phyloP scores from a whole-genome alignment of 2,797 vertebrate genomes.

The Sebastes itinus region DNA sequence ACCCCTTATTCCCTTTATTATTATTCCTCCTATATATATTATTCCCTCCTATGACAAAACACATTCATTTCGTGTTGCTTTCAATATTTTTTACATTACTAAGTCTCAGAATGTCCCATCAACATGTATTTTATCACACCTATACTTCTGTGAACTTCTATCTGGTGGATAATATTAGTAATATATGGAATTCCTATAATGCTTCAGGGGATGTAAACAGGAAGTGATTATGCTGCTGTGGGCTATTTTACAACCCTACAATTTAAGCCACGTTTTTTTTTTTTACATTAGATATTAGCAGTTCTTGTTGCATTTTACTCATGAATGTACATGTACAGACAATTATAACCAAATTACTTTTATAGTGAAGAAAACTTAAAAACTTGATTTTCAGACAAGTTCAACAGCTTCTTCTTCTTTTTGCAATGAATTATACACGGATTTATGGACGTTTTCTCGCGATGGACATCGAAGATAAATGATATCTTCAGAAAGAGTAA shows the following conservation, averaged over 20 bases:
- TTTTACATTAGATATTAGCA: not conserved
- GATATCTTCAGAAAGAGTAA: not conserved
- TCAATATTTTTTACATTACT: too few species aligned
- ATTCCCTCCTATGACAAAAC: too few species aligned
- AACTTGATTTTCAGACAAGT: not conserved
- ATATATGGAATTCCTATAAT: not conserved
- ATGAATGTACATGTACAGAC: not conserved
- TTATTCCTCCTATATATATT: not conserved
- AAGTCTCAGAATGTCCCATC: too few species aligned
- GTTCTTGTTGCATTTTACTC: rapidly evolving
- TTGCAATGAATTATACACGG: too few species aligned
- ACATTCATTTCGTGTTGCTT: too few species aligned
- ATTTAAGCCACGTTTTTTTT: not conserved
- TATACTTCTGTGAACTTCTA: rapidly evolving
- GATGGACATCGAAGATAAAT: not conserved
- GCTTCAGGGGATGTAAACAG: not conserved
- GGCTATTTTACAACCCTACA: not conserved
- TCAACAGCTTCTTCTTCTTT: not conserved
- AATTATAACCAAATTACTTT: not conserved
- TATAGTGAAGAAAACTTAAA: not conserved
- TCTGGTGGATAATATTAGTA: not conserved
- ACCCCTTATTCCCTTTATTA: too few species aligned
- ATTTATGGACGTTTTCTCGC: not conserved
- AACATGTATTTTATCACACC: not conserved
- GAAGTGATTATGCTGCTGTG: not conserved